Conservation (phyloP, 2,888 invertebrate species). For the Phlogophora meticulosa region DNA sequence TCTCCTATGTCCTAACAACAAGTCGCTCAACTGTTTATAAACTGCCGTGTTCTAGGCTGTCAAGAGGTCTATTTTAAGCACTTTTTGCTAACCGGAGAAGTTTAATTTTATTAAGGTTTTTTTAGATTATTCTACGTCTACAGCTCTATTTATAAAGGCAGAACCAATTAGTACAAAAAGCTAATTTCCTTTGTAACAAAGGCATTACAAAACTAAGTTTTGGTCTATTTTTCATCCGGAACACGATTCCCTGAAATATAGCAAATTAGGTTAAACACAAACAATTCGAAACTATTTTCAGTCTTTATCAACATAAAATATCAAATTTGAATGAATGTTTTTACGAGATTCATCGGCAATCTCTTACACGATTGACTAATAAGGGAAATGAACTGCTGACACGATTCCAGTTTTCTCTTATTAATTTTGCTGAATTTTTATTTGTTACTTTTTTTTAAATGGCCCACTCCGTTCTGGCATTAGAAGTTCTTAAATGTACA, state of each 20-base stretch:
- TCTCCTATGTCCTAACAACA: too few species aligned
- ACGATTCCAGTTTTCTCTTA: conserved; percentile 1
- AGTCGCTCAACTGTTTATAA: too few species aligned
- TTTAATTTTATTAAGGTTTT: neutral
- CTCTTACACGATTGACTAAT: too few species aligned
- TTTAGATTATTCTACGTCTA: neutral
- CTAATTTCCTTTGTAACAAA: conserved; percentile 22
- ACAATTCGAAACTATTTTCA: conserved; percentile 7
- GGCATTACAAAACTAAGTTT: conserved; percentile 2
- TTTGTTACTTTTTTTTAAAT: neutral
- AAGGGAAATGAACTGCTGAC: neutral
- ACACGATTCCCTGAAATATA: neutral
- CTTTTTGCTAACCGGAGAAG: neutral
- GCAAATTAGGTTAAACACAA: neutral
- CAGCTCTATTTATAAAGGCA: conserved; percentile 9
- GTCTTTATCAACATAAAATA: neutral
- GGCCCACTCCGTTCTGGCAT: too few species aligned
- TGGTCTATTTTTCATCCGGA: neutral
- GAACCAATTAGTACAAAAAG: neutral
- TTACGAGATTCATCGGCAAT: neutral
- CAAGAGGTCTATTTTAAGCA: neutral
- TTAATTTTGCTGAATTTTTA: neutral
- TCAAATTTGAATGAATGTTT: neutral
- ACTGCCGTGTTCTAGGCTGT: too few species aligned
- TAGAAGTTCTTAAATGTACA: too few species aligned